Base-by-base conservation (phyloP, 2,113 vertebrate genomes). In the Hirundichthys speculiger region DNA sequence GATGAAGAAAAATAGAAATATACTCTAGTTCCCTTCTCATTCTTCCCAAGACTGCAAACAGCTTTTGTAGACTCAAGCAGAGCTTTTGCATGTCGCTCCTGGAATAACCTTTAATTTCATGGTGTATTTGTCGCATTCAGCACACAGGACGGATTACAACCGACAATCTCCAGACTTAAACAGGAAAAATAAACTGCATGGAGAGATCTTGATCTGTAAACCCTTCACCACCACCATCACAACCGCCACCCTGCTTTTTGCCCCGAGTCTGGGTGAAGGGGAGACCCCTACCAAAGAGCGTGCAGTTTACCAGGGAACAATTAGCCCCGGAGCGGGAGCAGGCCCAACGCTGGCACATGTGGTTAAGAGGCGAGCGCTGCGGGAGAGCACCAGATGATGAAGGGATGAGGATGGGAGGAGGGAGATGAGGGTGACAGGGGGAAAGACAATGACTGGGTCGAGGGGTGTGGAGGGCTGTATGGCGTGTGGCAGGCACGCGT, bases 341-440 rank as follows among this genome's bases (percentile, higher is more conserved):
- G 93, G 94, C 94, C 91, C 80, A 82, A 90, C 90, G 84, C 90
- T 83, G 89, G 94, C 94, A 95, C 92, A 94, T 92, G 92, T 92
- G 95, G 93, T 93, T 64, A 83, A 89, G 89, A 94, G 94, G 92
- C 83, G 71, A 91, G 89, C 92, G 91, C 95, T 94, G 91, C 93
- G 88, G 95, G 88, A 89, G 94, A 92, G 92, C 76, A 79, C 86
- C 94, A 94, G 93, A 96, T 93, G 95, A 96, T 96, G 93, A 95
- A 94, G 95, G 92, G 82, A 93, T 94, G 95, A 94, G 90, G 79
- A 91, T 92, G 91, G 79, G 86, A 54, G 74, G 73, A 49, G 69
- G 82, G 83, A 86, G 91, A 52, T 57, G 24, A 13, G 48, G n/a
- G n/a, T n/a, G n/a, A n/a, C 50, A 86, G 82, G 89, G 90, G 89